Base-by-base conservation (phyloP, 2,888 invertebrate genomes). In the Omphaloscelis lunosa region DNA sequence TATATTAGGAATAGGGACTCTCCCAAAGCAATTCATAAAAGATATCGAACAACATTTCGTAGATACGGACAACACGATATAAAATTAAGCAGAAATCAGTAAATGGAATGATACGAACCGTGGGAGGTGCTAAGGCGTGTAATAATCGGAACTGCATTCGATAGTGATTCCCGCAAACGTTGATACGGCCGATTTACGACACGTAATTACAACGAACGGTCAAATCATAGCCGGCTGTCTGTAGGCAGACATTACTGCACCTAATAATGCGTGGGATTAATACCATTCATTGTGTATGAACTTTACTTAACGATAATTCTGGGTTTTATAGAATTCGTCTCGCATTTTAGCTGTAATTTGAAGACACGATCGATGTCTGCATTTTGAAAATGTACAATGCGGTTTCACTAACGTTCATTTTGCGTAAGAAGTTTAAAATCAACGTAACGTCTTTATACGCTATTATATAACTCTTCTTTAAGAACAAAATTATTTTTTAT, bases 101-200 rank as follows among this genome's bases (percentile, higher is more conserved):
- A 61, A 79, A 77, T 63, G 27, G 51, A 65, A 79, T 70, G 80
- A 84, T 71, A 84, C 74, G 77, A 58, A 29, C 53, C 82, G 89
- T 89, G 86, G 89, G 90, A 89, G 81, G 89, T 82, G 85, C 75
- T 80, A 83, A 85, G 87, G 88, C 85, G 87, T 84, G 84, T 90
- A 90, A 90, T 90, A 88, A 91, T 90, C 88, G 82, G 89, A 89
- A 91, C 88, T 89, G 88, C 88, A 88, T 84, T 82, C 79, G 80
- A 86, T 90, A 85, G 85, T 86, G 81, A 89, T 88, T 90, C 88
- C 80, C 76, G 85, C 89, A 88, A 88, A 89, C 84, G 82, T 88
- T 89, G 91, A 93, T 93, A 90, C 87, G 86, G 85, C 84, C 88
- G 88, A 94, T 95, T 95, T 95, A 95, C 92, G 91, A 92, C 89